Conservation (phyloP, 2,888 invertebrate species). For the Siphlonurus alternatus region DNA sequence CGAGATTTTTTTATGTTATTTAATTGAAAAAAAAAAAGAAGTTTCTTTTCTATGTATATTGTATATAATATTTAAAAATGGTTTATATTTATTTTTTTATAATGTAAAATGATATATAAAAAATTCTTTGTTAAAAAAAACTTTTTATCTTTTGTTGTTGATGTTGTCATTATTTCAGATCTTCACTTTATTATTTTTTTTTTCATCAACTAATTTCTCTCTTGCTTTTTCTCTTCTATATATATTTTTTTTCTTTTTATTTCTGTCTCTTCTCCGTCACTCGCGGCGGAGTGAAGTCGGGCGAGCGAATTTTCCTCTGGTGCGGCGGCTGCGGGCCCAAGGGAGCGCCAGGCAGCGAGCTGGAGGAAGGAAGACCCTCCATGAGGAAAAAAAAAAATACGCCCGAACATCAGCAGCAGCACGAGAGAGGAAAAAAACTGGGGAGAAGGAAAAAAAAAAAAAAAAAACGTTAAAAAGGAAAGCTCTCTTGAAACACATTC, state of each 20-base stretch:
- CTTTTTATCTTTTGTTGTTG: neutral
- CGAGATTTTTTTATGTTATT: neutral
- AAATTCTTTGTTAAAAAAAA: neutral
- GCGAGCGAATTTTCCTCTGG: neutral
- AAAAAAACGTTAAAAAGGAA: neutral
- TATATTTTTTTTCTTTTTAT: neutral
- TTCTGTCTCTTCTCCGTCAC: neutral
- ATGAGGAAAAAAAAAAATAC: neutral
- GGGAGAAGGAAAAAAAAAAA: neutral
- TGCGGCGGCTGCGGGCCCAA: neutral
- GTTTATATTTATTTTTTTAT: neutral
- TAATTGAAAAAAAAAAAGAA: neutral
- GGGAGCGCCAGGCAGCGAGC: neutral
- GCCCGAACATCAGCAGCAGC: neutral
- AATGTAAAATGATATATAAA: neutral
- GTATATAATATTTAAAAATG: neutral
- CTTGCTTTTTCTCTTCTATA: neutral
- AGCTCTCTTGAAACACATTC: neutral
- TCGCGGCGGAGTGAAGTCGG: neutral
- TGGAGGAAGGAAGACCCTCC: neutral
- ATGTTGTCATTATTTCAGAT: neutral
- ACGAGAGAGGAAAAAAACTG: neutral
- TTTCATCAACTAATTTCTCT: neutral
- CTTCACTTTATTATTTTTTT: neutral
- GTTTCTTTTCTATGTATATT: neutral